Evolutionary conservation across 2,888 invertebrate genomes (phyloP), one percentile per base, ranked within the genome.

Genomic region (Lasiommata megera): DNA sequence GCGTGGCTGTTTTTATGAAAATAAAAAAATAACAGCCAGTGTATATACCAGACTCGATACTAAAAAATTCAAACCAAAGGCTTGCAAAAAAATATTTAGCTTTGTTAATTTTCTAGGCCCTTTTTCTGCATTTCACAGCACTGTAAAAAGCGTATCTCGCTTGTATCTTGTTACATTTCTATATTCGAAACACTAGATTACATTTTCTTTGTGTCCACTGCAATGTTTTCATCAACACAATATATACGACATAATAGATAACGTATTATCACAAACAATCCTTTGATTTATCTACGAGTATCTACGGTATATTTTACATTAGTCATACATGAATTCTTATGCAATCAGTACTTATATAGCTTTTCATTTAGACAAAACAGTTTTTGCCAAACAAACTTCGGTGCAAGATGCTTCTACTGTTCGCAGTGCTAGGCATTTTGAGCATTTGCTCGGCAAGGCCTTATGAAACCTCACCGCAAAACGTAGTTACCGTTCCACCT

Each of bases 401-500:
- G n/a, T 18, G 14, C 18, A 60, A 37, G 12, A 62, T 62, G 62
- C 31, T 57, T 41, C 28, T 11, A 2, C 8, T 37, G 17, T n/a
- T 56, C 8, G 1, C 56, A 17, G 23, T 57, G 16, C 11, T 60
- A 28, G 43, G 50, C 47, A 14, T 48, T 43, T 31, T 57, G n/a
- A 41, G 46, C 36, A 37, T 54, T 17, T 51, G 51, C 14, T 54
- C 28, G 3, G 60, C 54, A 11, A 41, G 16, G 11, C 47, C 56
- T 3, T 11, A 41, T 28, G 23, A 12, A 7, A 5, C 17, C 11
- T 16, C 6, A 9, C 46, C 47, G 31, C 41, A 38, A 18, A 68
- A 65, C 56, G 62, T 72, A 8, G 62, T 73, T 2, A 71, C 73
- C 0, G 72, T 70, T 0, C 72, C 72, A 6, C 54, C 66, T 2